Evolutionary conservation across 2,888 invertebrate species (phyloP), one percentile per base, ranked within the genome.

Genomic region (Lissocephala sabroskyi): DNA sequence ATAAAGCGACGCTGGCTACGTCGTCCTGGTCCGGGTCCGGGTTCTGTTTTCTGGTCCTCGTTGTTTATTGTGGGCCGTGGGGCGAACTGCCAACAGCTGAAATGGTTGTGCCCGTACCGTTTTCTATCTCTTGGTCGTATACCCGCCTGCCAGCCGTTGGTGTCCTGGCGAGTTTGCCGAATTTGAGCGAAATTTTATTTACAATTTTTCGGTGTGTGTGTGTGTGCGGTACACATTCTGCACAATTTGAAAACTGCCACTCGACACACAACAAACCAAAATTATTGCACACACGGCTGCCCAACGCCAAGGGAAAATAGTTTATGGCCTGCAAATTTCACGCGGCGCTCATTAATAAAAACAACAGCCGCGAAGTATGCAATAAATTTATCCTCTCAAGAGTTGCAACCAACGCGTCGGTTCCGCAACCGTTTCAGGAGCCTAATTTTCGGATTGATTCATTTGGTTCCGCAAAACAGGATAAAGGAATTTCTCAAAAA

Each of bases 181-280:
- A 35, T 35, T 35, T 14, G 6, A 35, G 16, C 35, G 44, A 44
- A 40, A 49, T 50, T 76, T 73, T 68, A 76, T 68, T 68, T 76
- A 59, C 49, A 65, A 59, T 56, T 67, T 57, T 44, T 52, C 29
- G 9, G 17, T 48, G 39, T 44, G 17, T 35, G 28, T 48, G 5
- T 41, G 16, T 51, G 33, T 56, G 48, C 52, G 46, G 56, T 29
- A 39, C 54, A 56, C 46, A 54, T 44, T 52, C 57, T 52, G 48
- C 53, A 64, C 73, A 71, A 75, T 76, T 76, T 55, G 68, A 62
- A 75, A 75, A 73, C 59, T 75, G 67, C 73, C 65, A 67, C 56
- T 56, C 23, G 3, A 23, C 7, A 50, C 51, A 36, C 23, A 49
- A 13, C 4, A 11, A 33, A 36, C 35, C 16, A 6, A 35, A 35